A percentile compares a stretch with the other conserved stretches of the same genome.
These are phyloP conservation scores for Danio jaintianensis DNA, from an alignment of 2,797 vertebrate genomes.

Conservation along the genomic window DNA sequence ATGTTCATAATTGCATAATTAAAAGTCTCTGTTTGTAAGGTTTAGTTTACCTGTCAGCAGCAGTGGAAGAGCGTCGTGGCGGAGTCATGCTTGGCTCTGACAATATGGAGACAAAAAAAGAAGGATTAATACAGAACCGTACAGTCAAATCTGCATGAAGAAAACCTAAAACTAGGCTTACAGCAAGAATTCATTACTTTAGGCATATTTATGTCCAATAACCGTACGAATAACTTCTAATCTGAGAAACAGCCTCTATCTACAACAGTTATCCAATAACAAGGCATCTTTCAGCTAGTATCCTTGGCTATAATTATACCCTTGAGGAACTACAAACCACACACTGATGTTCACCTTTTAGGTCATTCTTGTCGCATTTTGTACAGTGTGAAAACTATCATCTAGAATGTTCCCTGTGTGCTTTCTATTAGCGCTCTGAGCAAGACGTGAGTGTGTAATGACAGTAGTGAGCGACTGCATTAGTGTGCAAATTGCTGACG, in stretches of 20 bases:
- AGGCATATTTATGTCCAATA: not conserved
- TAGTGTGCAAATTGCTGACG: constrained; percentile 47
- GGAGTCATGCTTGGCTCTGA: constrained; percentile 76
- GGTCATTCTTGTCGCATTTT: constrained; percentile 33
- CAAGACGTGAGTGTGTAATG: constrained; percentile 42
- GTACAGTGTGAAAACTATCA: constrained; percentile 24
- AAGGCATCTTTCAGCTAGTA: constrained; percentile 24
- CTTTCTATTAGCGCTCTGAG: constrained; percentile 32
- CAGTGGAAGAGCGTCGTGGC: constrained; percentile 69
- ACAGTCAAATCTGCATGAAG: not conserved
- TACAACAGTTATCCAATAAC: constrained; percentile 16
- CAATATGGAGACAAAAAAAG: constrained; percentile 21
- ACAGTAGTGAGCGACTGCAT: constrained; percentile 26
- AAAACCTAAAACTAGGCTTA: not conserved
- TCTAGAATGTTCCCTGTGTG: constrained; percentile 46
- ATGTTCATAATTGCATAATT: not conserved
- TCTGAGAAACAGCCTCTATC: not conserved
- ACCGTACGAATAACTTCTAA: not conserved
- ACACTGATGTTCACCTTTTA: constrained; percentile 43
- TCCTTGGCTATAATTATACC: constrained; percentile 3
- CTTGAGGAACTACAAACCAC: not conserved
- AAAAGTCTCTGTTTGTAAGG: not conserved
- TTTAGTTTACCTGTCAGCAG: constrained; percentile 76
- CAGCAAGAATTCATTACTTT: not conserved
- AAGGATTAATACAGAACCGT: constrained; percentile 1